Percentiles rank a stretch among this genome's conserved stretches.
Conservation (phyloP, 2,113 vertebrate genomes). For the Syngnathus typhle region DNA sequence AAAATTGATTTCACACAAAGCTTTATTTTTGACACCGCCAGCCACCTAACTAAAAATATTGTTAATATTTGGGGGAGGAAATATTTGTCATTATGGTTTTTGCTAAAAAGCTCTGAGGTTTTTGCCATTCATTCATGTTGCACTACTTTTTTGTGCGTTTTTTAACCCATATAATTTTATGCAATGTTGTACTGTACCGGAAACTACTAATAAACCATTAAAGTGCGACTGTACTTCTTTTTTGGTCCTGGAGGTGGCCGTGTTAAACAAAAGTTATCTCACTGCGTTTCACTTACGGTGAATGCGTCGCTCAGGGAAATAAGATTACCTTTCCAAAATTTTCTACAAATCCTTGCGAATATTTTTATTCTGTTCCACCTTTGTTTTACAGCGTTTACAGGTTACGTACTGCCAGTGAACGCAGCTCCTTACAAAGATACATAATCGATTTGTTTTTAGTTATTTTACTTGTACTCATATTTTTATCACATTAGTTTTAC, state of each 20-base stretch:
- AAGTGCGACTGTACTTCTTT: not conserved
- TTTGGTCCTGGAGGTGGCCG: not conserved
- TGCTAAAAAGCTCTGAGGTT: conserved; percentile 8
- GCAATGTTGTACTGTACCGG: conserved; percentile 55
- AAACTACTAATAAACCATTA: conserved; percentile 52
- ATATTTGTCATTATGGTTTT: not conserved
- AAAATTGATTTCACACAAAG: not conserved
- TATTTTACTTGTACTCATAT: too few relatives aligned
- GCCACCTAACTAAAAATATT: not conserved
- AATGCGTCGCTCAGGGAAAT: not conserved
- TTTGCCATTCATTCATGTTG: conserved; percentile 36
- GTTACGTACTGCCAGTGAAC: too few relatives aligned
- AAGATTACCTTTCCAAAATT: not conserved
- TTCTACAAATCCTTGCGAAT: not conserved
- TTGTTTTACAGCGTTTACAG: too few relatives aligned
- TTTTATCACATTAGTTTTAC: too few relatives aligned
- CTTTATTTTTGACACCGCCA: not conserved
- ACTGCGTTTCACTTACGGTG: not conserved
- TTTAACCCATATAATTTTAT: conserved; percentile 33
- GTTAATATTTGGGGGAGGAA: not conserved
- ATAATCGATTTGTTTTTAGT: not conserved
- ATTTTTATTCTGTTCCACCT: not conserved
- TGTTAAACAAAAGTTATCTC: not conserved
- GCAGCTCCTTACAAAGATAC: too few relatives aligned
- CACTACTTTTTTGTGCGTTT: conserved; percentile 55